phyloP scores from a whole-genome alignment of 2,888 invertebrate species.

The Caenorhabditis sp. region DNA sequence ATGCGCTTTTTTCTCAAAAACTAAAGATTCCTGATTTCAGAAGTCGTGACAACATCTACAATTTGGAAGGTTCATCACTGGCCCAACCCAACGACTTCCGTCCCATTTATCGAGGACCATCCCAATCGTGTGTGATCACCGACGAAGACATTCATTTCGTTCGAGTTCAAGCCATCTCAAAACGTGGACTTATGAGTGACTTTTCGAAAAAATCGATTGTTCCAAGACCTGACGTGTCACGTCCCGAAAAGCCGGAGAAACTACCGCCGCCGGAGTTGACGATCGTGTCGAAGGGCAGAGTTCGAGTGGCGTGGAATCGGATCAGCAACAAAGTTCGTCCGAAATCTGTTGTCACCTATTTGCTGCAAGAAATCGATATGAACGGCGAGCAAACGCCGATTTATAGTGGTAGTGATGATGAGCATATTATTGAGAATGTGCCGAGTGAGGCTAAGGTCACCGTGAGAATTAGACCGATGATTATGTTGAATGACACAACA shows the following conservation, averaged over 20 bases:
- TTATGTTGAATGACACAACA: neutral
- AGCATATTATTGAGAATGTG: slow-evolving; percentile 9
- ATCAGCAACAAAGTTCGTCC: neutral
- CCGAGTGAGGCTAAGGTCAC: slow-evolving; percentile 10
- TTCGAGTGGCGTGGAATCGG: neutral
- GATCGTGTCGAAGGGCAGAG: neutral
- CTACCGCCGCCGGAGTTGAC: neutral
- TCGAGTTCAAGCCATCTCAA: slow-evolving; percentile 17
- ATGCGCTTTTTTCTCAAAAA: too few relatives aligned
- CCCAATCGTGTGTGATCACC: slow-evolving; percentile 20
- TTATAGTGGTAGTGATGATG: neutral
- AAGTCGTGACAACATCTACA: slow-evolving; percentile 18
- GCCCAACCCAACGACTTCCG: slow-evolving; percentile 18
- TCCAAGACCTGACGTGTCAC: slow-evolving; percentile 12
- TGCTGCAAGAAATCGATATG: slow-evolving; percentile 9
- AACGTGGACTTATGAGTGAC: slow-evolving; percentile 16
- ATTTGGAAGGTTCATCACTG: slow-evolving; percentile 33
- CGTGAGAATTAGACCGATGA: slow-evolving; percentile 10
- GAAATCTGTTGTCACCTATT: neutral
- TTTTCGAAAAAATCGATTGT: slow-evolving; percentile 24
- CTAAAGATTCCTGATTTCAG: too few relatives aligned
- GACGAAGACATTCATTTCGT: slow-evolving; percentile 50
- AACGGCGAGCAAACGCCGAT: neutral
- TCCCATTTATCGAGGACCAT: slow-evolving; percentile 45
- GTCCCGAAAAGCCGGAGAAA: neutral